Conservation (phyloP, 2,888 invertebrate species). For the Eueremaeus valkanovi region DNA sequence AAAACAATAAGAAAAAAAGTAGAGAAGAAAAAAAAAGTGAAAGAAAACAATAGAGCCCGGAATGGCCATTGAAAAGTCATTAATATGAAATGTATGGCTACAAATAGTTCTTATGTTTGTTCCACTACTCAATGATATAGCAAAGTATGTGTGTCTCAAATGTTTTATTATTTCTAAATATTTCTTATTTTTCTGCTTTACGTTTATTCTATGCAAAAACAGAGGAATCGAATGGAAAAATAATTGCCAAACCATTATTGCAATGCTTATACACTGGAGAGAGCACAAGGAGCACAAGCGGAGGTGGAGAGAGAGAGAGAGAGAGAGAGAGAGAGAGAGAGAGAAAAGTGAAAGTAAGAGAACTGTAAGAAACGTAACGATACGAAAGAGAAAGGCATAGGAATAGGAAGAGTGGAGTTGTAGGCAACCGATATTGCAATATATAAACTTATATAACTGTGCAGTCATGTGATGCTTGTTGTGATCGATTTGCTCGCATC, state of each 20-base stretch:
- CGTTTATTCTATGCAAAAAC: constrained; percentile 11
- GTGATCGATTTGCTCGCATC: constrained; percentile 23
- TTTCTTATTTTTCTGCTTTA: neutral
- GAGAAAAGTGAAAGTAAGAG: neutral
- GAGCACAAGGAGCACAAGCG: neutral
- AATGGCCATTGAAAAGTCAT: constrained; percentile 26
- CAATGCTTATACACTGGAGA: neutral
- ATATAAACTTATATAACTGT: neutral
- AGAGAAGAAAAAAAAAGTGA: neutral
- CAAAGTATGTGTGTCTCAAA: neutral
- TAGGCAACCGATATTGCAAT: neutral
- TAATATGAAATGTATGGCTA: constrained; percentile 7
- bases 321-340: neutral
- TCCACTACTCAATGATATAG: neutral
- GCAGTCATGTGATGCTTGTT: neutral
- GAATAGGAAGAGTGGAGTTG: neutral
- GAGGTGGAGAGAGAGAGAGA: neutral
- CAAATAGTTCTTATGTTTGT: neutral
- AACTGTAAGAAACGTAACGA: constrained; percentile 18
- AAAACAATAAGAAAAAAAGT: neutral
- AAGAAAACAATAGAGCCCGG: constrained; percentile 12
- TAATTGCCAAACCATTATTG: constrained; percentile 20
- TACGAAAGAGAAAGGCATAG: neutral
- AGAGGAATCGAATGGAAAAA: neutral
- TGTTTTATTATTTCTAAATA: neutral